These are phyloP conservation scores for Ailurus styani DNA, from an alignment of 2,113 vertebrate genomes.

Conservation along the genomic window DNA sequence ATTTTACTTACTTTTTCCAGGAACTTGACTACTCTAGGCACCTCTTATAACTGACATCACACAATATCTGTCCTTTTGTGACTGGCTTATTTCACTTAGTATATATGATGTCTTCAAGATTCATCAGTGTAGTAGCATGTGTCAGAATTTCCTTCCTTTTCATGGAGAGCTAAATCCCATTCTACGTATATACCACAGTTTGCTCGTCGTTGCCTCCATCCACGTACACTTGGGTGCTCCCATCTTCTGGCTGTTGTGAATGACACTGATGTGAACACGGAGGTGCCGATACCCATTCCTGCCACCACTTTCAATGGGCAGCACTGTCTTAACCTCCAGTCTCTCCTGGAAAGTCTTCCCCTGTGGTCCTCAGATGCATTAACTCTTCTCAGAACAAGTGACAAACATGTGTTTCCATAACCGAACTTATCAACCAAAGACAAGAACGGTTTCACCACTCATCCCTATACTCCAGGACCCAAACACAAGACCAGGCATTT, in stretches of 20 bases:
- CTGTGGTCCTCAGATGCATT: not conserved
- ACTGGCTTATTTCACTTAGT: not conserved
- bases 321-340: too few relatives aligned
- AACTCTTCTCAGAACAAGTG: not conserved
- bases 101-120: not conserved
- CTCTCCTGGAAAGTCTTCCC: not conserved
- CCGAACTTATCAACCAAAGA: not conserved
- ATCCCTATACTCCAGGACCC: fast-evolving
- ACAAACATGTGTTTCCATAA: not conserved
- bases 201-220: not conserved
- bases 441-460: not conserved
- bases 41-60: not conserved
- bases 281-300: not conserved
- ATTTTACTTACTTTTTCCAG: not conserved
- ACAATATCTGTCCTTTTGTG: not conserved
- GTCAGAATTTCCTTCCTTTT: not conserved
- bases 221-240: not conserved
- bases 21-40: not conserved
- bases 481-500: fast-evolving
- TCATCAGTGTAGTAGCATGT: too few relatives aligned
- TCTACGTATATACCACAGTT: not conserved
- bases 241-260: not conserved
- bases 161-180: too few relatives aligned
- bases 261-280: not conserved
- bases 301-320: not conserved